Conservation (phyloP, 2,797 vertebrate species). For the Lagodon rhomboides region DNA sequence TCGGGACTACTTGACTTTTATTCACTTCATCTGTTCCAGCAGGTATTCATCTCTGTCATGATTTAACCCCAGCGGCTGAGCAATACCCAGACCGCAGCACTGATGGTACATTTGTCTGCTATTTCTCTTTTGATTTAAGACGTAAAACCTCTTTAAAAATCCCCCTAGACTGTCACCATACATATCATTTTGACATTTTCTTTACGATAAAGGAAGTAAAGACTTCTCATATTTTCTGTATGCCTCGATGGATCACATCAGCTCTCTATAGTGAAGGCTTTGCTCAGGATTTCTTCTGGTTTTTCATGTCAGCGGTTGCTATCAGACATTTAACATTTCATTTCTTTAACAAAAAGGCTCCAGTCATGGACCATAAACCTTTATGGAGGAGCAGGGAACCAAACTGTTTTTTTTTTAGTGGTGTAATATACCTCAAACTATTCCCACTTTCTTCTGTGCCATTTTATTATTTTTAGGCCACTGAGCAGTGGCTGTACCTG, state of each 20-base stretch:
- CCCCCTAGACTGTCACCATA: constrained; percentile 1
- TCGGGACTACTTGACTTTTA: constrained; percentile 58
- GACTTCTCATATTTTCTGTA: constrained; percentile 8
- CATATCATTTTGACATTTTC: constrained; percentile 22
- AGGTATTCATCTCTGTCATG: constrained; percentile 26
- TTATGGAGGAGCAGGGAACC: constrained; percentile 14
- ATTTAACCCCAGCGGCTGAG: constrained; percentile 39
- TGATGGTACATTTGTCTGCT: constrained; percentile 24
- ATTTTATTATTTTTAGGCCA: constrained; percentile 28
- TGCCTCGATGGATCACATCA: constrained; percentile 24
- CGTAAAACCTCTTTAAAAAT: constrained; percentile 8
- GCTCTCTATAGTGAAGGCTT: constrained; percentile 21
- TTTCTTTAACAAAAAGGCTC: constrained; percentile 29
- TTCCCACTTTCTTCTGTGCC: constrained; percentile 18
- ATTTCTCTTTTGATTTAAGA: constrained; percentile 42
- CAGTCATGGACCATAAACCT: constrained; percentile 38
- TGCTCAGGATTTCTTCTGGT: constrained; percentile 8
- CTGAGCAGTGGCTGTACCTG: constrained; percentile 28
- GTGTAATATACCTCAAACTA: constrained; percentile 38
- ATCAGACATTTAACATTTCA: constrained; percentile 31
- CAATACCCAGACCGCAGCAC: constrained; percentile 3
- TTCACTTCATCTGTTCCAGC: constrained; percentile 39
- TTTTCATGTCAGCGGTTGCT: constrained; percentile 11
- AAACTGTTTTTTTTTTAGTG: constrained; percentile 8
- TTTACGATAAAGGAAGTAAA: constrained; percentile 20